These are phyloP conservation scores for Botia kubotai DNA, from an alignment of 2,797 vertebrate genomes.

Conservation along the genomic window DNA sequence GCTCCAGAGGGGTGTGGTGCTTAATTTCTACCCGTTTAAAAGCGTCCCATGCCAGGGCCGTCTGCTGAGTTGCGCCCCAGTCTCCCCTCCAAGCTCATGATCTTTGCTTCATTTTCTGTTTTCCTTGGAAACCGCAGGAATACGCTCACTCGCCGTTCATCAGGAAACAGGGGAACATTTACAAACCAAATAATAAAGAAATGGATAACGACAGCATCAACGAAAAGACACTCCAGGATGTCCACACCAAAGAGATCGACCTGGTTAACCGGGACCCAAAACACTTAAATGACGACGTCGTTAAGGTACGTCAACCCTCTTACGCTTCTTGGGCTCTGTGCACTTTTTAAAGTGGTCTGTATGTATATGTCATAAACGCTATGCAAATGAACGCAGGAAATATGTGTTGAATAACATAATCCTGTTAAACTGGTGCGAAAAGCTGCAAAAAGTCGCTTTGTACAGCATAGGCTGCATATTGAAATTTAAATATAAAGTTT, in stretches of 20 bases:
- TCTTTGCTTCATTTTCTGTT: slow-evolving; percentile 59
- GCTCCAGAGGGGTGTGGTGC: slow-evolving; percentile 83
- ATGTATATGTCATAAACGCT: not conserved
- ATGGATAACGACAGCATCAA: slow-evolving; percentile 92
- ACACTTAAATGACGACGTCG: slow-evolving; percentile 92
- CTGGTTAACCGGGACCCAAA: slow-evolving; percentile 96
- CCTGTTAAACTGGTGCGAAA: not conserved
- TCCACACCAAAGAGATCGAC: slow-evolving; percentile 98
- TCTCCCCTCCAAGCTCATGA: slow-evolving; percentile 49
- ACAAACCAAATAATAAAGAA: slow-evolving; percentile 97
- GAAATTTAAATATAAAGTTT: not conserved
- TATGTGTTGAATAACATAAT: not conserved
- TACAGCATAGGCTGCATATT: not conserved
- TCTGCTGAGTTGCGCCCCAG: slow-evolving; percentile 69
- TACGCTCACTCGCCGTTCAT: slow-evolving; percentile 90
- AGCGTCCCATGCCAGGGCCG: slow-evolving; percentile 78
- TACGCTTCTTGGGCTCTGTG: not conserved
- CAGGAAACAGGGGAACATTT: slow-evolving; percentile 97
- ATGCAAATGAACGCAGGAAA: not conserved
- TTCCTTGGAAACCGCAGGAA: slow-evolving; percentile 77
- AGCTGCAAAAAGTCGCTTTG: not conserved
- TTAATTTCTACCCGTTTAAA: slow-evolving; percentile 75
- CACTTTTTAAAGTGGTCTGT: no score
- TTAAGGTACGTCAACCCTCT: slow-evolving; percentile 85
- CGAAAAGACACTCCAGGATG: slow-evolving; percentile 88